Conservation (phyloP, 2,113 vertebrate genomes). For the Tringa solitaria region DNA sequence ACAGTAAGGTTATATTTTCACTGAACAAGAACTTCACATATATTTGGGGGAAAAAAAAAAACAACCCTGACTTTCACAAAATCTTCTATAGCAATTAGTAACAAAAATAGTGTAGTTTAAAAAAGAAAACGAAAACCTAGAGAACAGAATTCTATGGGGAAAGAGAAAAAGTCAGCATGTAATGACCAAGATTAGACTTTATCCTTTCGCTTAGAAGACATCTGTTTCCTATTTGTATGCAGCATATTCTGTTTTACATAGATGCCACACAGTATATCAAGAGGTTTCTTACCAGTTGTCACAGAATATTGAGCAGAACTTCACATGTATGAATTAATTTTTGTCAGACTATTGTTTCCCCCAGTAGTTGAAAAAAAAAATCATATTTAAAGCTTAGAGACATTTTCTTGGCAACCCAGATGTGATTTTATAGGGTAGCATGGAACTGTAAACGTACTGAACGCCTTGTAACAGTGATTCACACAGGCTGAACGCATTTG, state of each 20-base stretch:
- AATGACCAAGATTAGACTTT: constrained; percentile 14
- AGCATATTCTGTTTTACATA: not conserved
- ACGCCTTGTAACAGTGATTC: not conserved
- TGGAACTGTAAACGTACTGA: not conserved
- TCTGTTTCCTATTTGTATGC: constrained; percentile 10
- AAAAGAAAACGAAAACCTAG: not conserved
- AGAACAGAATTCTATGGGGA: not conserved
- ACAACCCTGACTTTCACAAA: not conserved
- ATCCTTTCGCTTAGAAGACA: not conserved
- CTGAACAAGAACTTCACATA: not conserved
- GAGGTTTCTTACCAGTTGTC: not conserved
- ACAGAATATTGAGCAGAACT: not conserved
- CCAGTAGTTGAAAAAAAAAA: not conserved
- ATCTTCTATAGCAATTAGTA: not conserved
- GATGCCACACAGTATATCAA: not conserved
- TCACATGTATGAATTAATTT: not conserved
- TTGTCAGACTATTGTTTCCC: not conserved
- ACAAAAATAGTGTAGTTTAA: not conserved
- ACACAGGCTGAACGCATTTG: not conserved
- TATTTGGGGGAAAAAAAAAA: not conserved
- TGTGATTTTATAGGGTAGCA: not conserved
- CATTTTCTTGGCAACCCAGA: constrained; percentile 1
- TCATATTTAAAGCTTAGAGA: not conserved
- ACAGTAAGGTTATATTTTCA: not conserved
- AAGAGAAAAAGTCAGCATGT: not conserved